Base-by-base conservation (phyloP, 2,113 vertebrate genomes). In the Dipodomys stephensi region DNA sequence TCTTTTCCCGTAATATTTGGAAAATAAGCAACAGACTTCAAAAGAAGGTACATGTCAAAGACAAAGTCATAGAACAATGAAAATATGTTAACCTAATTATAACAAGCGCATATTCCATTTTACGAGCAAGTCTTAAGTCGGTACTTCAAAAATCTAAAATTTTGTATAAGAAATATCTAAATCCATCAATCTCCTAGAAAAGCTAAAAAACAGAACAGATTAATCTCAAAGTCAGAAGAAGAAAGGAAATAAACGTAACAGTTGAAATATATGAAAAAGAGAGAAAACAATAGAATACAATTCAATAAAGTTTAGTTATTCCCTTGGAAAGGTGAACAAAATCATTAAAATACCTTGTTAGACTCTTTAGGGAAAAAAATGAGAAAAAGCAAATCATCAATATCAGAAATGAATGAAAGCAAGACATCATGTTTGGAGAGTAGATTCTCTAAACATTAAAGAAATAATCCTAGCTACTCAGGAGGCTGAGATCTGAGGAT, bases 261-360 rank as follows among this genome's bases (percentile, higher is more conserved):
- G 9, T 30, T 35, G 10, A 90, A 72, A 60, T 60, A 82, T 44
- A 72, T 83, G 10, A 77, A 82, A 49, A 53, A 64, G 4, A 76
- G 64, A 82, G 27, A 49, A 77, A 88, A 62, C 12, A 79, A 25
- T 73, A 53, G 30, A 46, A 83, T 83, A 77, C 28, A 28, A 71
- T 49, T 16, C n/a, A 44, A 35, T 57, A 87, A 90, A 83, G 32
- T 9, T 57, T 78, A 81, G 13, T 22, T 78, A 27, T 2, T 84
- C 91, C 22, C 69, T 88, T 88, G 53, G 68, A 49, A 91, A 84
- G 27, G 28, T 73, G 71, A 85, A 69, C 77, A 46, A 71, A 78
- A 72, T 65, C 71, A 83, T 79, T 73, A 90, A 57, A 46, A 69
- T 80, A 18, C 32, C n/a, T 88, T 93, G 25, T 27, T 57, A 68